Conservation (phyloP, 2,888 invertebrate genomes). For the Cataglyphis rosenhaueri region DNA sequence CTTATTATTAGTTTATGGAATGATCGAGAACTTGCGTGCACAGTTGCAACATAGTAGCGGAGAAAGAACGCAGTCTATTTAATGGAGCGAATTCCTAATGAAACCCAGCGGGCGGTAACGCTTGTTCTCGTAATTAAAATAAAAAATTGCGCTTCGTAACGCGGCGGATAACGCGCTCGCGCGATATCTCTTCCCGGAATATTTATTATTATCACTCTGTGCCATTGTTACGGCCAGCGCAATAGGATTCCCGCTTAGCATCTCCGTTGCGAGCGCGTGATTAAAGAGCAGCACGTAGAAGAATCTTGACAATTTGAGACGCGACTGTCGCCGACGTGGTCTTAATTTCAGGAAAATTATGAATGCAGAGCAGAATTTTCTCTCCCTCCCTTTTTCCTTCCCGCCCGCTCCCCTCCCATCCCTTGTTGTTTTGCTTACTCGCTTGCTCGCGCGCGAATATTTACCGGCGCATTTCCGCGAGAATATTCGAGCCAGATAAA, state of each 20-base stretch:
- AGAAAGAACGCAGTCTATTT: constrained; percentile 28
- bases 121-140: constrained; percentile 54
- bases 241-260: constrained; percentile 54
- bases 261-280: constrained; percentile 48
- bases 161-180: constrained; percentile 46
- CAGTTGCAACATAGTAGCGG: constrained; percentile 15
- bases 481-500: constrained; percentile 35
- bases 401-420: not conserved
- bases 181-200: constrained; percentile 47
- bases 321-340: constrained; percentile 66
- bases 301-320: constrained; percentile 69
- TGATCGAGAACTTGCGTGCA: constrained; percentile 4
- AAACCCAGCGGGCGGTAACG: constrained; percentile 43
- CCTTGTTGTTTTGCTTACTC: constrained; percentile 20
- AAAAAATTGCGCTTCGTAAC: constrained; percentile 55
- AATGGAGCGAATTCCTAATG: constrained; percentile 52
- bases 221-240: constrained; percentile 51
- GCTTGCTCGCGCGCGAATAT: constrained; percentile 22
- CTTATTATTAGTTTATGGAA: constrained; percentile 25
- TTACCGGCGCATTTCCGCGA: constrained; percentile 27
- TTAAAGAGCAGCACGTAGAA: constrained; percentile 59
- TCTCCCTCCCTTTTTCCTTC: not conserved
- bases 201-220: constrained; percentile 54
- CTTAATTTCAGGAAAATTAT: constrained; percentile 64
- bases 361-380: constrained; percentile 42